These are phyloP conservation scores for Cololabis saira DNA, from an alignment of 2,113 vertebrate species.

Conservation along the genomic window DNA sequence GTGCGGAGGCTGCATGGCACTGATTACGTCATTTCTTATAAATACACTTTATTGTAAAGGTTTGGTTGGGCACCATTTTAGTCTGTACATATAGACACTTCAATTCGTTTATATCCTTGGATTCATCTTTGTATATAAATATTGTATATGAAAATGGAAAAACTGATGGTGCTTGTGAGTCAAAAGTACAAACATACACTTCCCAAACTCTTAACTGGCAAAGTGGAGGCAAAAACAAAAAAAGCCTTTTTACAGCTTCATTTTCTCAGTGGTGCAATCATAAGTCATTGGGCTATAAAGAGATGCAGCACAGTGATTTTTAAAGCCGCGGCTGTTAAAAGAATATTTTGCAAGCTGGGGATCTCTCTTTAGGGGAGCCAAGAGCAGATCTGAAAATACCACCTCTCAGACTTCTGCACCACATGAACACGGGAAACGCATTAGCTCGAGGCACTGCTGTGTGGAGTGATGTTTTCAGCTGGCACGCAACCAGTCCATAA, in stretches of 20 bases:
- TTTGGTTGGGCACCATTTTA: no score
- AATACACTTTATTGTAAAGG: not conserved
- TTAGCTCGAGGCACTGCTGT: slow-evolving; percentile 45
- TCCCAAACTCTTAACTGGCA: slow-evolving; percentile 6
- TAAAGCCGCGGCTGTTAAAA: slow-evolving; percentile 28
- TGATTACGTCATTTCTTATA: not conserved
- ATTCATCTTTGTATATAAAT: slow-evolving; percentile 5
- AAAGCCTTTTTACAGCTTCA: slow-evolving; percentile 28
- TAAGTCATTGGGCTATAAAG: slow-evolving; percentile 57
- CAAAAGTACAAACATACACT: slow-evolving; percentile 3
- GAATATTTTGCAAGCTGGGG: slow-evolving; percentile 51
- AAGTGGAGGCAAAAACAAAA: slow-evolving; percentile 19
- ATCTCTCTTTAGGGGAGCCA: slow-evolving; percentile 51
- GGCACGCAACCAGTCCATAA: slow-evolving; percentile 18
- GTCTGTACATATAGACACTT: no score
- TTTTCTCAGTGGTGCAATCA: slow-evolving; percentile 32
- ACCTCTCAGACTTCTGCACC: slow-evolving; percentile 42
- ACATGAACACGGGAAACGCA: slow-evolving; percentile 46
- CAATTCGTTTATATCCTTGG: no score
- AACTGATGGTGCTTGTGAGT: slow-evolving; percentile 1
- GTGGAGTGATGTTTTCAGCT: slow-evolving; percentile 30
- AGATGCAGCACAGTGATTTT: slow-evolving; percentile 42
- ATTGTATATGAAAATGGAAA: not conserved
- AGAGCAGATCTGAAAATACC: slow-evolving; percentile 50
- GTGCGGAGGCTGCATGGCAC: no score